Percentiles rank a stretch among this genome's conserved stretches.
Conservation (phyloP, 2,113 vertebrate species). For the Neopipo cinnamomea region DNA sequence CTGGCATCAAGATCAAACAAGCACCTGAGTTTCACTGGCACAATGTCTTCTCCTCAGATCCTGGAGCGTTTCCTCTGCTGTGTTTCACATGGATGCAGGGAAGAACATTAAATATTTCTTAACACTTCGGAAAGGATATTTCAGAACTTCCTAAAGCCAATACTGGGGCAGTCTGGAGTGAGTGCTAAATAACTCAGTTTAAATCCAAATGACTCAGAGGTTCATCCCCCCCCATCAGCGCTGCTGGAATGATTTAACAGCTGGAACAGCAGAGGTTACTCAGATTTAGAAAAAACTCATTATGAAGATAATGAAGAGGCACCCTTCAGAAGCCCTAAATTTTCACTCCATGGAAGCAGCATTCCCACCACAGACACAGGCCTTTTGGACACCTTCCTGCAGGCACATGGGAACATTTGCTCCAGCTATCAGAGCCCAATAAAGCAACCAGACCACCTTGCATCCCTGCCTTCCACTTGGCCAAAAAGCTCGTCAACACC, state of each 20-base stretch:
- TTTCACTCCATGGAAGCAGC: neutral
- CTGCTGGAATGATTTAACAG: constrained; percentile 7
- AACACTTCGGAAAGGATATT: neutral
- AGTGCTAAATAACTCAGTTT: neutral
- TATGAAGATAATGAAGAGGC: neutral
- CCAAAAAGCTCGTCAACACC: neutral
- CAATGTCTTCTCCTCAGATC: neutral
- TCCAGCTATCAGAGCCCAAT: neutral
- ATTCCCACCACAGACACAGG: neutral
- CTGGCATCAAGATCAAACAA: neutral
- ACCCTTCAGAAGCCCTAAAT: neutral
- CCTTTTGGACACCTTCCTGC: neutral
- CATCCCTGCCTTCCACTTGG: neutral
- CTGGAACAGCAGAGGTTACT: constrained; percentile 20
- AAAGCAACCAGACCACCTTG: neutral
- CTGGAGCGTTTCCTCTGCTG: neutral
- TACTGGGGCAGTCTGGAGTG: neutral
- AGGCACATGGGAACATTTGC: neutral
- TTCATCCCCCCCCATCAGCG: neutral
- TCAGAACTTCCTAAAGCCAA: neutral
- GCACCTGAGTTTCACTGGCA: neutral
- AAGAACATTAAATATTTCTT: neutral
- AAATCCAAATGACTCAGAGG: constrained; percentile 44
- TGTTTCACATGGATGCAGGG: neutral
- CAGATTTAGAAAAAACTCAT: neutral